Conservation (phyloP, 2,113 vertebrate genomes). For the human (Homo sapiens) region DNA sequence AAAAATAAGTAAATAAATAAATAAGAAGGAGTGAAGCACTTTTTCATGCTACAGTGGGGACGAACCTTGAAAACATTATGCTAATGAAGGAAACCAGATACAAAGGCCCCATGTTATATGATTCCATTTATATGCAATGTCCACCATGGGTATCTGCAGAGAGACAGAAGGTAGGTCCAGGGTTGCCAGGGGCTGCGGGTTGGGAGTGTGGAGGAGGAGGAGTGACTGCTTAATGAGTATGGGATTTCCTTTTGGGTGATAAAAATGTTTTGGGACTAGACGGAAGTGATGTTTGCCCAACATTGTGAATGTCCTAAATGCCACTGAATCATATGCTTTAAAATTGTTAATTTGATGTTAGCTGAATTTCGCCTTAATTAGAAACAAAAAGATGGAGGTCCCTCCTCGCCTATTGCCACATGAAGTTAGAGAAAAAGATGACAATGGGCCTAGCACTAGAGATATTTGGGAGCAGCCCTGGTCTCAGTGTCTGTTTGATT, state of each 20-base stretch:
- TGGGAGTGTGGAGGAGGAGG: too few relatives aligned
- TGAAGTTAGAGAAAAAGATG: neutral
- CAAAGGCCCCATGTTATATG: neutral
- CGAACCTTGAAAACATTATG: neutral
- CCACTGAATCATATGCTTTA: neutral
- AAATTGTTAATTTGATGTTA: neutral
- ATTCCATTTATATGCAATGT: neutral
- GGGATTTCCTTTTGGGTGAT: neutral
- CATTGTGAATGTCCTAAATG: neutral
- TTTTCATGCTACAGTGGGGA: neutral
- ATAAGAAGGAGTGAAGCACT: neutral
- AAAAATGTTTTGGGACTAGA: neutral
- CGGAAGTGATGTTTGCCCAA: neutral
- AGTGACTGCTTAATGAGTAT: too few relatives aligned
- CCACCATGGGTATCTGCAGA: too few relatives aligned
- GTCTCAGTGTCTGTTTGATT: neutral
- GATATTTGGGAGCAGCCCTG: neutral
- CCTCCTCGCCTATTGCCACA: neutral
- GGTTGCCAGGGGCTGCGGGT: rapidly evolving
- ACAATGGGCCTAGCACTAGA: too few relatives aligned
- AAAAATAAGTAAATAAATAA: too few relatives aligned
- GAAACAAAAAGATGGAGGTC: neutral
- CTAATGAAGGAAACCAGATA: neutral
- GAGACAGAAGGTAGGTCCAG: neutral
- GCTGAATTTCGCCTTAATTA: neutral